Evolutionary conservation across 2,797 vertebrate species (phyloP).

Genomic region (Enteromius mattozi): DNA sequence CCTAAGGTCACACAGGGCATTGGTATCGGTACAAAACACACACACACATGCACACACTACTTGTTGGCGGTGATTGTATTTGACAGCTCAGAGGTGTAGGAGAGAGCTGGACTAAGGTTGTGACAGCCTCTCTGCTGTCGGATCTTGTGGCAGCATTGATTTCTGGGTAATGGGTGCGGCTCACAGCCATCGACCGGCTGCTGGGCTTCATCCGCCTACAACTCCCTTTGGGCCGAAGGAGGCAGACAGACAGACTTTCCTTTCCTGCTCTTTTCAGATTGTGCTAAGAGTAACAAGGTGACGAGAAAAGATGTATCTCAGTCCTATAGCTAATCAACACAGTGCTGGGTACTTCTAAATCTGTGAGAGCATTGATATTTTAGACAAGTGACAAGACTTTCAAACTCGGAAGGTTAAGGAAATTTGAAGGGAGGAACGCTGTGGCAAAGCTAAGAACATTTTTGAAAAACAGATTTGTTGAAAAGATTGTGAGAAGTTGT

Average conservation of each 20-base stretch:
- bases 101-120: slow-evolving; percentile 21
- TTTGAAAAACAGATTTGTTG: not conserved
- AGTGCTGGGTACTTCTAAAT: not conserved
- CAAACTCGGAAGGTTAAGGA: not conserved
- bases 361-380: slow-evolving; percentile 10
- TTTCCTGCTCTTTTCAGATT: slow-evolving; percentile 37
- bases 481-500: not conserved
- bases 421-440: not conserved
- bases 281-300: slow-evolving; percentile 37
- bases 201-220: slow-evolving; percentile 50
- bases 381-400: slow-evolving; percentile 5
- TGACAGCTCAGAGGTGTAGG: slow-evolving; percentile 50
- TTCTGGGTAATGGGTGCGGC: slow-evolving; percentile 47
- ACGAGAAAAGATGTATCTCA: slow-evolving; percentile 19
- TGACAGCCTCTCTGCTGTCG: slow-evolving; percentile 49
- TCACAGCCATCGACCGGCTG: slow-evolving; percentile 47
- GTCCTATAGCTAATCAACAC: slow-evolving; percentile 28
- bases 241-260: slow-evolving; percentile 47
- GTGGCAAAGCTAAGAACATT: not conserved
- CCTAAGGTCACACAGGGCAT: slow-evolving; percentile 30
- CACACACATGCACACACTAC: slow-evolving; percentile 30
- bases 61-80: slow-evolving; percentile 49
- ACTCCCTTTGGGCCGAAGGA: slow-evolving; percentile 41
- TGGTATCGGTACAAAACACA: slow-evolving; percentile 26
- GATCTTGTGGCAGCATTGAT: slow-evolving; percentile 56